Evolutionary conservation across 2,888 invertebrate genomes (phyloP), one percentile per base, ranked within the genome.

Genomic region (Dicranocentrus wangi): DNA sequence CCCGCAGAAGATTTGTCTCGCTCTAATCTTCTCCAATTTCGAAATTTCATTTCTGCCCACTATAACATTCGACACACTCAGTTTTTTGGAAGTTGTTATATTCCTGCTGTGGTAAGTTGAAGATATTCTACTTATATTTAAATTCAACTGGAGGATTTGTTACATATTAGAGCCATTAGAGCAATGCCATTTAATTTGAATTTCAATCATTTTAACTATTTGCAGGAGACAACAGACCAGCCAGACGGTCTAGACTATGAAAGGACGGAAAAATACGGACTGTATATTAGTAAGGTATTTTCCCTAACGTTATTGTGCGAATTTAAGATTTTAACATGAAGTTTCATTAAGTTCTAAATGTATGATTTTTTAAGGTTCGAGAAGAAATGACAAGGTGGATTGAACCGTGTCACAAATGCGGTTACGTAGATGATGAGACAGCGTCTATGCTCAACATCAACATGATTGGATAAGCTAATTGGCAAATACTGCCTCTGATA

Each of bases 1-100:
- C 82, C 82, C 1, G 80, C 80, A 5, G 71, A 80, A 32, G 82
- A 82, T 68, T 42, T 82, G 28, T 17, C 70, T 0, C 2, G n/a
- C 10, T 61, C 68, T 8, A 65, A 58, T 23, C n/a, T 78, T n/a
- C 23, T 5, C 0, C 15, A 28, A 0, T 60, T 51, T 25, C 7
- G 32, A 7, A 15, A 19, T 2, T 70, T 69, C 19, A 7, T 78
- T 13, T 21, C 51, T 8, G 28, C 47, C 3, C 70, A 55, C n/a
- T 78, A 78, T 21, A 63, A 13, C 1, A 63, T 78, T 13, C 51
- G 21, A 21, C 1, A 13, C 8, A 19, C 15, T n/a, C 43, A 72
- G 2, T 61, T 72, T 63, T 15, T 0, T 8, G 73, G 73, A 13
- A 63, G 21, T 53, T 63, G 63, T 32, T 1, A 23, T 13, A 73